Base-by-base conservation (phyloP, 1,140 invertebrate species). In the Latrodectus geometricus region DNA sequence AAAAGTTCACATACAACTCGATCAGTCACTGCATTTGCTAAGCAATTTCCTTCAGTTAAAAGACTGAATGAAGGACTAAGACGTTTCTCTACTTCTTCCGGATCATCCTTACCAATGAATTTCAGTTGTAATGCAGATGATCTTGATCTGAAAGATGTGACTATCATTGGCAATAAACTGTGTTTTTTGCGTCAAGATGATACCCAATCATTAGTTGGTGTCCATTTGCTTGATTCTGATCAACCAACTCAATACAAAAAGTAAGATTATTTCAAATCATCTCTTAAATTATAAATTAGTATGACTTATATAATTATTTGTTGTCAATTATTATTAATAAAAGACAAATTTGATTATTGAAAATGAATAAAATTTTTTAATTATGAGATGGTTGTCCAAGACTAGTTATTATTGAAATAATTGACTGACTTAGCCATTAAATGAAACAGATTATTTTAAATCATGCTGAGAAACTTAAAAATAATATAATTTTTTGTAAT, bases 1-100 rank as follows among this genome's bases (percentile, higher is more conserved):
- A 48, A 21, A 20, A 15, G 8, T 14, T 1, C n/a, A 23, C 56
- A 65, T 8, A 21, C 52, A 20, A 14, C 52, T n/a, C 35, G 72
- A 7, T 35, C 52, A 21, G n/a, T 86, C 8, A 87, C 85, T 17
- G 85, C 85, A 5, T 87, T 87, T n/a, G 66, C 85, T 12, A 87
- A 87, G 61, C 76, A 80, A 7, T 80, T 79, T 68, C 85, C 85
- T 14, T 87, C 85, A 35, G 69, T 80, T 1, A 69, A 69, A 50
- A 61, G 76, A 61, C 9, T 86, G 23, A 74, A 86, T 72, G 49
- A 76, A 17, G 21, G 21, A 5, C 23, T 20, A 12, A 77, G 83
- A 61, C 54, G 66, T 7, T 78, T 68, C 70, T 86, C 83, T 5
- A 65, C n/a, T 14, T 78, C 75, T 77, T 78, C 65, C 9, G 54